Conservation (phyloP, 2,797 vertebrate genomes). For the Anguilla megastoma region DNA sequence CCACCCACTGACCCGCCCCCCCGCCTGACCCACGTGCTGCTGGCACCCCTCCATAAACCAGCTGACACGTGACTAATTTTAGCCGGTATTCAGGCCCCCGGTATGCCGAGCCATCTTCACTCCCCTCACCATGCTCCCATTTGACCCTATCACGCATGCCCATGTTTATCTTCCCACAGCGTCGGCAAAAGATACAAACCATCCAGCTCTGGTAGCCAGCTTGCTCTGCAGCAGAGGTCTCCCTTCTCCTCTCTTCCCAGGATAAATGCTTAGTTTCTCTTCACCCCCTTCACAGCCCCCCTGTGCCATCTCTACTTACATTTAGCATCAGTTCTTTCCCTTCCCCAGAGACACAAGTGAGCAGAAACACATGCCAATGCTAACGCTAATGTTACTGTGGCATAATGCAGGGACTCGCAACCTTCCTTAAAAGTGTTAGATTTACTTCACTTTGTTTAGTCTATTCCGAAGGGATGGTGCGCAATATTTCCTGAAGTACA, state of each 20-base stretch:
- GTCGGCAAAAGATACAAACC: neutral
- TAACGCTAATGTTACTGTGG: neutral
- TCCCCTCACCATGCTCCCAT: neutral
- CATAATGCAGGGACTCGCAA: neutral
- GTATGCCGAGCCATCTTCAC: slow-evolving; percentile 4
- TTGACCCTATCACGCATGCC: slow-evolving; percentile 30
- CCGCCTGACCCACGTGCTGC: neutral
- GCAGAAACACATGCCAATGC: neutral
- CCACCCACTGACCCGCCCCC: no score
- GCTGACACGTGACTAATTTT: slow-evolving; percentile 34
- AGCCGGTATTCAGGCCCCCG: slow-evolving; percentile 15
- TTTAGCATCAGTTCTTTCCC: neutral
- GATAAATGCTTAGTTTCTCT: neutral
- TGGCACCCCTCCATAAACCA: slow-evolving; percentile 19
- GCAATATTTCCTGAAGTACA: neutral
- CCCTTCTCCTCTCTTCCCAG: neutral
- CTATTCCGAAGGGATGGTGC: neutral
- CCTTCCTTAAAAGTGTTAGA: neutral
- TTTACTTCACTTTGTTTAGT: neutral
- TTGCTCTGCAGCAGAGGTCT: neutral
- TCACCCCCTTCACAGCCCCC: neutral
- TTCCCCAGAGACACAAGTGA: neutral
- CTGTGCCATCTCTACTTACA: neutral
- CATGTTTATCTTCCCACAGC: slow-evolving; percentile 16
- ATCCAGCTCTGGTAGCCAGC: neutral